Evolutionary conservation across 2,113 vertebrate genomes (phyloP), one percentile per base, ranked within the genome.

Genomic region (Pelvicachromis taeniatus): DNA sequence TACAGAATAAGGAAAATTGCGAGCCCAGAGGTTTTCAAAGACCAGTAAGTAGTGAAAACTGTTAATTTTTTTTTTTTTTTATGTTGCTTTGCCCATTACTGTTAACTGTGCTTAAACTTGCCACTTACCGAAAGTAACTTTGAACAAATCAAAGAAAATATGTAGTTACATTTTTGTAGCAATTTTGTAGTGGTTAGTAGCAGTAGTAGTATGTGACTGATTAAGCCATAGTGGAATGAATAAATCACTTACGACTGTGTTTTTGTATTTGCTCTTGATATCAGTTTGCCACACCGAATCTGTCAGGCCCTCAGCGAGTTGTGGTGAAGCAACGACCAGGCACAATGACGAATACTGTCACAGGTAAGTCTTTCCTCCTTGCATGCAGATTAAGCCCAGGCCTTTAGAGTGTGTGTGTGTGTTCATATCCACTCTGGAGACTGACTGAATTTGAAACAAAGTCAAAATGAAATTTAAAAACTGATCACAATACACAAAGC

Each of bases 1-100:
- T 77, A 78, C 91, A 96, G 96, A 96, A 96, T 87, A 96, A 96
- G 61, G 96, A 96, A 80, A 96, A 96, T 88, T 48, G 89, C 31
- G 89, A 95, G 21, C 96, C 96, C 40, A 90, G 77, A 54, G 58
- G 12, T 59, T 82, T 80, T 6, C 92, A 88, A 42, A 85, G 89
- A 86, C 91, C 84, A 80, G 96, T 96, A 90, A 83, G 91, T 87
- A 55, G 4, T 29, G 19, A 12, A 52, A 14, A 14, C 29, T 42
- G 4, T 58, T n/a, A 40, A 26, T n/a, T n/a, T n/a, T n/a, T n/a
- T n/a, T n/a, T n/a, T n/a, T n/a, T n/a, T n/a, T n/a, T 4, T 14
- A 65, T 52, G 5, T 52, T 38, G 2, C 16, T 82, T 56, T 55
- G 11, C 6, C 3, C 2, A 5, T 35, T 26, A 2, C 31, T 5